phyloP scores from a whole-genome alignment of 2,113 vertebrate species.

The Ceyx melanurus region DNA sequence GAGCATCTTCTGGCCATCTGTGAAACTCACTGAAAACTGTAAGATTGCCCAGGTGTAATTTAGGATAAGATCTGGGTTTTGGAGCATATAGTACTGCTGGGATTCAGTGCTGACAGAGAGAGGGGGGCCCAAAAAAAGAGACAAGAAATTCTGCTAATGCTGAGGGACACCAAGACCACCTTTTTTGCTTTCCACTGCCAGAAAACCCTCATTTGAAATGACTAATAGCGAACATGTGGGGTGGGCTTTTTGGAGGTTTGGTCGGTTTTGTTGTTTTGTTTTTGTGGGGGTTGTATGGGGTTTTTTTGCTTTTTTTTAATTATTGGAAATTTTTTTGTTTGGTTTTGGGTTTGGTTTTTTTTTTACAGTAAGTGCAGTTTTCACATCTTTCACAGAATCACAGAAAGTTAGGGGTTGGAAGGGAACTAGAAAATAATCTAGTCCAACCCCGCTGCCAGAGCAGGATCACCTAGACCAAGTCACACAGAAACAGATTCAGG shows the following conservation, averaged over 20 bases:
- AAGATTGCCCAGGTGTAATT: constrained; percentile 44
- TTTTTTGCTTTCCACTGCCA: background rate
- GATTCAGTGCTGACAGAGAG: background rate
- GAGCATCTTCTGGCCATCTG: constrained; percentile 3
- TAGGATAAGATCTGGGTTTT: constrained; percentile 21
- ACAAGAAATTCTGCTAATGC: background rate
- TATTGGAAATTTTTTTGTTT: background rate
- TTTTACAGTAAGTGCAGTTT: background rate
- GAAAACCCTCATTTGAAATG: background rate
- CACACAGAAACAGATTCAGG: no score
- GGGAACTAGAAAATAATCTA: no score
- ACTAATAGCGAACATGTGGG: background rate
- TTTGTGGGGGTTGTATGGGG: background rate
- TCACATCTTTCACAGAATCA: background rate
- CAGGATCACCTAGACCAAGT: no score
- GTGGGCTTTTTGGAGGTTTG: background rate
- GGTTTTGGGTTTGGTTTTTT: no score
- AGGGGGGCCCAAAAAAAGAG: background rate
- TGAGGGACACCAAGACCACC: background rate
- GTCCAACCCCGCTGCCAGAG: no score
- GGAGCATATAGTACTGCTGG: constrained; percentile 16
- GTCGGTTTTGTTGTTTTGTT: no score
- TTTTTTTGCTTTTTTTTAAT: no score
- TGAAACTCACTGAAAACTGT: constrained; percentile 1
- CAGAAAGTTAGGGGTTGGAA: no score